phyloP scores from a whole-genome alignment of 2,113 vertebrate species.

The Oreochromis niloticus region DNA sequence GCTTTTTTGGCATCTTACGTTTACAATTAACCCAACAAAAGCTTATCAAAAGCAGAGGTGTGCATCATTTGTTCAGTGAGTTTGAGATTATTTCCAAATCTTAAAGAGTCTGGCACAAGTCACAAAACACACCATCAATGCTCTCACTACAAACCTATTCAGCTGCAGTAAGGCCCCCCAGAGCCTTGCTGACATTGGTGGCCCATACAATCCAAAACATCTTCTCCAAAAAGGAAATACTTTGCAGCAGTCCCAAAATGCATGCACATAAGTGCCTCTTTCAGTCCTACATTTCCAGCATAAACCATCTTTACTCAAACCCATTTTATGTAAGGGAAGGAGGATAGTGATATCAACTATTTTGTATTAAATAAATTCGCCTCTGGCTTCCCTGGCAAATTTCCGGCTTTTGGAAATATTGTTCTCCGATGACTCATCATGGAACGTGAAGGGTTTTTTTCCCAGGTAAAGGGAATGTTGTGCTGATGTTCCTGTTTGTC shows the following conservation, averaged over 20 bases:
- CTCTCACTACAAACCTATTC: not conserved
- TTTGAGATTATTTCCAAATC: not conserved
- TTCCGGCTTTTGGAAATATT: not conserved
- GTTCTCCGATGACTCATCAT: not conserved
- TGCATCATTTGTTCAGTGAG: not conserved
- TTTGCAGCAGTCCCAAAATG: not conserved
- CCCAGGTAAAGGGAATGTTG: too few species aligned
- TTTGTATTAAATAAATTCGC: not conserved
- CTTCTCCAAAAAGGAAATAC: not conserved
- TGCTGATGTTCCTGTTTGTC: not conserved
- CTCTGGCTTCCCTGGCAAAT: not conserved
- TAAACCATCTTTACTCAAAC: not conserved
- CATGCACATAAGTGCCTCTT: not conserved
- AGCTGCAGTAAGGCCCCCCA: not conserved
- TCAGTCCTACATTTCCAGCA: not conserved
- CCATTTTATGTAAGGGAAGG: not conserved
- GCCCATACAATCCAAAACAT: not conserved
- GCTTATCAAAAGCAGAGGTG: not conserved
- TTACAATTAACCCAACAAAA: not conserved
- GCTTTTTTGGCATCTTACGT: not conserved
- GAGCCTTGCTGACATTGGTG: not conserved
- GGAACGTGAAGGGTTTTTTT: not conserved
- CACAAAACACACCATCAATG: not conserved
- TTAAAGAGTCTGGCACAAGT: not conserved
- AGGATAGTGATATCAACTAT: not conserved